Conservation (phyloP, 2,113 vertebrate species). For the Triplophysa dalaica region DNA sequence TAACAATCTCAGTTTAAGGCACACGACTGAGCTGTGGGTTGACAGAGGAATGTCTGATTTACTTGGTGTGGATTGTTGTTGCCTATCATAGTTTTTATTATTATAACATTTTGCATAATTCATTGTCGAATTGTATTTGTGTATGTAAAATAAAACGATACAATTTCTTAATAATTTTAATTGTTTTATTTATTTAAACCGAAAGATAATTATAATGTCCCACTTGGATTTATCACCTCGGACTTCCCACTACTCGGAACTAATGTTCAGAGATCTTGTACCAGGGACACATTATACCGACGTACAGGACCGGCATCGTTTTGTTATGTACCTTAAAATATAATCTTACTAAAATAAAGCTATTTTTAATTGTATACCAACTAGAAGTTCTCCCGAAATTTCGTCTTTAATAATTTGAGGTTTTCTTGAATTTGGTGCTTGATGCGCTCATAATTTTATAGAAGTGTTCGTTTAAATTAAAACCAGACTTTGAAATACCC, state of each 20-base stretch:
- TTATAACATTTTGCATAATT: too few relatives aligned
- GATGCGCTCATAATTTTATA: too few relatives aligned
- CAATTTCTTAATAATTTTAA: background rate
- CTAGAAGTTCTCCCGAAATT: background rate
- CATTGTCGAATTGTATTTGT: background rate
- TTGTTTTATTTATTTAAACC: background rate
- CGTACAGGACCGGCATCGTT: background rate
- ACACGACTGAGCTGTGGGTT: background rate
- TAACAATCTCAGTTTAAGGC: background rate
- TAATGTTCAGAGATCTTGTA: background rate
- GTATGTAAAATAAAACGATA: conserved; percentile 13
- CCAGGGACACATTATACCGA: background rate
- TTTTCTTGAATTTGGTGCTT: too few relatives aligned
- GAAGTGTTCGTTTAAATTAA: too few relatives aligned
- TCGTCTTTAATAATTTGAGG: background rate
- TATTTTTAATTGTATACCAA: background rate
- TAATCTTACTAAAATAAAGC: too few relatives aligned
- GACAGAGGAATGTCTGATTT: background rate
- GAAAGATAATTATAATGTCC: background rate
- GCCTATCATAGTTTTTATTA: too few relatives aligned
- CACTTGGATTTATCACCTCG: background rate
- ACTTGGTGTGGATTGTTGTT: background rate
- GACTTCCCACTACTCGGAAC: background rate
- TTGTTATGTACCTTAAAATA: background rate
- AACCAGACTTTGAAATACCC: background rate